Percentiles rank a stretch among this genome's conserved stretches.
Conservation (phyloP, 2,113 vertebrate genomes). For the Tyto alba region DNA sequence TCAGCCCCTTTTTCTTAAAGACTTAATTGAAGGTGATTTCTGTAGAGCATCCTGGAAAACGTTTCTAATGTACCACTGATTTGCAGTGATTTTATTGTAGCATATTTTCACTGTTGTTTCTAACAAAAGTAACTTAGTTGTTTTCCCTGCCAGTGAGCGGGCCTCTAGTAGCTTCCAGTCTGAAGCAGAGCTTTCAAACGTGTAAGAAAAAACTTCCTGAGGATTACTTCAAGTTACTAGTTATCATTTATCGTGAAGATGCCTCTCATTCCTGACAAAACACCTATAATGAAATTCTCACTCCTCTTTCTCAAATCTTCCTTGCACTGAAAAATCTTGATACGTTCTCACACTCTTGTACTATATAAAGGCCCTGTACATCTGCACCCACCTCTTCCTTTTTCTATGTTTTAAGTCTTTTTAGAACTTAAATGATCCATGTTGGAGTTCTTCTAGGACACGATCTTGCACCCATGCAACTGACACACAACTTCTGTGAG, state of each 20-base stretch:
- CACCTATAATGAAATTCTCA: constrained; percentile 64
- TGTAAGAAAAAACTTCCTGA: not conserved
- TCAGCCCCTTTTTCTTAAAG: not conserved
- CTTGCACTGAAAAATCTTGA: constrained; percentile 54
- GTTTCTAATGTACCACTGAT: not conserved
- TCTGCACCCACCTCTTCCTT: constrained; percentile 55
- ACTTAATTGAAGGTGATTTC: not conserved
- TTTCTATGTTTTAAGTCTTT: constrained; percentile 41
- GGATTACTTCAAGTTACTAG: constrained; percentile 27
- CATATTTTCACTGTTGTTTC: not conserved
- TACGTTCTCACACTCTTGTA: constrained; percentile 54
- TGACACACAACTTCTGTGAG: not conserved
- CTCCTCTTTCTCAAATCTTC: constrained; percentile 62
- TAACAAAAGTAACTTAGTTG: not conserved
- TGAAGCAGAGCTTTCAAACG: not conserved
- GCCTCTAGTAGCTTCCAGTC: not conserved
- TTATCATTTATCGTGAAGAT: constrained; percentile 10
- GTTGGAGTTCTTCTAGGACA: constrained; percentile 43
- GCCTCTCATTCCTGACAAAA: constrained; percentile 51
- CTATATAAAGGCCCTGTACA: constrained; percentile 69
- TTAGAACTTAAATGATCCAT: constrained; percentile 11
- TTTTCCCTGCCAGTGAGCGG: not conserved
- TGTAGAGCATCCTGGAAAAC: not conserved
- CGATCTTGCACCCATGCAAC: not conserved
- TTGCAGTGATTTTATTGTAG: not conserved